phyloP scores from a whole-genome alignment of 2,888 invertebrate genomes.

The Ametastegia equiseti region DNA sequence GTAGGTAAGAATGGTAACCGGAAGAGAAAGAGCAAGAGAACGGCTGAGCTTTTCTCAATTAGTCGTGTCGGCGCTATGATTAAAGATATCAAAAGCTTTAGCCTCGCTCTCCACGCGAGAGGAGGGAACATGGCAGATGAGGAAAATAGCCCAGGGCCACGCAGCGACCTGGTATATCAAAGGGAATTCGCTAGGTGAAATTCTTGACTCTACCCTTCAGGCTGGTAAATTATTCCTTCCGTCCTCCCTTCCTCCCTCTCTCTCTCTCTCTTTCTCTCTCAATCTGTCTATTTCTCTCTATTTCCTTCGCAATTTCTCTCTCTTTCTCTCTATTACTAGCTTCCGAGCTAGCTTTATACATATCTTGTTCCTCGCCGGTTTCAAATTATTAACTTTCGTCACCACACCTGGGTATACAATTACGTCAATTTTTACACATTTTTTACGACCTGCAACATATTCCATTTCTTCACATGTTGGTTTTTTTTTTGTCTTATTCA shows the following conservation, averaged over 20 bases:
- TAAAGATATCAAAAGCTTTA: constrained; percentile 44
- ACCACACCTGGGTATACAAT: too few relatives aligned
- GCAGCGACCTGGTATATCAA: constrained; percentile 38
- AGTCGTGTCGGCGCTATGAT: constrained; percentile 44
- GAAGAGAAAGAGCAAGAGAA: not conserved
- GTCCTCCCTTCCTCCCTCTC: constrained; percentile 48
- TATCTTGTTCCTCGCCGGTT: not conserved
- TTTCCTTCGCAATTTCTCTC: not conserved
- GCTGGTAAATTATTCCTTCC: constrained; percentile 61
- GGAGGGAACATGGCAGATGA: constrained; percentile 42
- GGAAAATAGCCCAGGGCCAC: constrained; percentile 39
- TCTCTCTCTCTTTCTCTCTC: not conserved
- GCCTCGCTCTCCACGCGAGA: not conserved
- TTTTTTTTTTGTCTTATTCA: too few relatives aligned
- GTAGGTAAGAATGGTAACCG: not conserved
- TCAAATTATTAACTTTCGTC: not conserved
- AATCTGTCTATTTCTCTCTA: not conserved
- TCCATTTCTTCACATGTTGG: too few relatives aligned
- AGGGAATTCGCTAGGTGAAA: constrained; percentile 57
- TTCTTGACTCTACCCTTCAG: constrained; percentile 62
- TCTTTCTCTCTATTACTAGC: not conserved
- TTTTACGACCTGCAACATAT: too few relatives aligned
- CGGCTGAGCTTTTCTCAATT: constrained; percentile 44
- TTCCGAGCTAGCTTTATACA: not conserved
- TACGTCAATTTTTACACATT: too few relatives aligned